These are phyloP conservation scores for Lobophora halterata DNA, from an alignment of 2,888 invertebrate genomes.

Conservation along the genomic window DNA sequence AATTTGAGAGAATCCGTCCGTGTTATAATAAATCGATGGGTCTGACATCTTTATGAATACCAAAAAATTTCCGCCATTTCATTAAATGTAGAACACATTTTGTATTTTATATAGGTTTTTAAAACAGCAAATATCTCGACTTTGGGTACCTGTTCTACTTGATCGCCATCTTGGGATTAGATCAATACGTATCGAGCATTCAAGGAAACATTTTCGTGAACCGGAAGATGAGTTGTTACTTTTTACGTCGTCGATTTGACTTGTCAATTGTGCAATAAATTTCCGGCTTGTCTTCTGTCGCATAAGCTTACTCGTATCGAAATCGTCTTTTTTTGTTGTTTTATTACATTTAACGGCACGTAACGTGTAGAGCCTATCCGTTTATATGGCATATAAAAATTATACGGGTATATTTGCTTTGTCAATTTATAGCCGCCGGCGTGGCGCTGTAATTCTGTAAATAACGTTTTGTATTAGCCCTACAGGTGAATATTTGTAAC, in stretches of 20 bases:
- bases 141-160: slow-evolving; percentile 1
- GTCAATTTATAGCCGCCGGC: slow-evolving; percentile 19
- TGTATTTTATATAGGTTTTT: too few relatives aligned
- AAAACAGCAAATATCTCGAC: slow-evolving; percentile 12
- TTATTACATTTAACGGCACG: slow-evolving; percentile 45
- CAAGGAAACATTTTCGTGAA: slow-evolving; percentile 13
- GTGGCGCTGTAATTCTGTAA: slow-evolving; percentile 11
- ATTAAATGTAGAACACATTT: too few relatives aligned
- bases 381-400: slow-evolving; percentile 31
- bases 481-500: too few relatives aligned
- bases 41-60: too few relatives aligned
- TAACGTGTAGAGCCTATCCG: slow-evolving; percentile 30
- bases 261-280: slow-evolving; percentile 60
- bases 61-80: too few relatives aligned
- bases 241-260: slow-evolving; percentile 52
- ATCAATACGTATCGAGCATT: slow-evolving; percentile 10
- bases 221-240: slow-evolving; percentile 33
- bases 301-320: slow-evolving; percentile 42
- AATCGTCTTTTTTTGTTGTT: slow-evolving; percentile 49
- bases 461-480: too few relatives aligned
- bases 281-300: slow-evolving; percentile 40
- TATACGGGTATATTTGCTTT: slow-evolving; percentile 30
- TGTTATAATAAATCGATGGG: slow-evolving; percentile 50
- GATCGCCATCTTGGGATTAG: not conserved
- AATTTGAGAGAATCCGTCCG: slow-evolving; percentile 55